These are phyloP conservation scores for Plumapathes pennacea DNA, from an alignment of 92 coral and sea anemone genomes.

Conservation along the genomic window DNA sequence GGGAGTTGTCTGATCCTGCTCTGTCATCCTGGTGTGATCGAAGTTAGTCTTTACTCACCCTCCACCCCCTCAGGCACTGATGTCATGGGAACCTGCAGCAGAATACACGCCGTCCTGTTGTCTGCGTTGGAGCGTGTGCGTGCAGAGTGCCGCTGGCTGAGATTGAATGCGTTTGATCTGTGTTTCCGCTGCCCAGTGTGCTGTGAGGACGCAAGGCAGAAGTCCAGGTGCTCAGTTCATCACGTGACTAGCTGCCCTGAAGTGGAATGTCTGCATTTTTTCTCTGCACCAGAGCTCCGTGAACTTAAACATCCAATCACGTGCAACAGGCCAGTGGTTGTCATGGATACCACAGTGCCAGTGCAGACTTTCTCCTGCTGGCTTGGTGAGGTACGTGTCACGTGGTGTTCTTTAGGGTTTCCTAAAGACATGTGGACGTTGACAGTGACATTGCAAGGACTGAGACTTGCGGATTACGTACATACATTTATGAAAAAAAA, in stretches of 20 bases:
- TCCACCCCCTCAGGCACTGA: no score
- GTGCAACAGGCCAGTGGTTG: constrained; percentile 12
- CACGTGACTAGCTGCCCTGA: constrained; percentile 9
- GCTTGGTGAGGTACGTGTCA: no score
- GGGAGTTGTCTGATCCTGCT: constrained; percentile 17
- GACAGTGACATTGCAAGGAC: no score
- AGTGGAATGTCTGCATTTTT: constrained; percentile 39
- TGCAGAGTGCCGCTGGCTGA: constrained; percentile 43
- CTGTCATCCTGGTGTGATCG: constrained; percentile 16
- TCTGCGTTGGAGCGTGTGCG: constrained; percentile 35
- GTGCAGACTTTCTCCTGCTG: constrained; percentile 18
- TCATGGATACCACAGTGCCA: constrained; percentile 2
- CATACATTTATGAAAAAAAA: no score
- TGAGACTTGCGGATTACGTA: no score
- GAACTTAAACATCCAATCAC: not conserved
- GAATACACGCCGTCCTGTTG: constrained; percentile 10
- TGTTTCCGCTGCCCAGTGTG: constrained; percentile 49
- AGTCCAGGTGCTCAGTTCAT: no score
- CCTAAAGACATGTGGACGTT: no score
- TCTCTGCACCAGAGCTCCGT: constrained; percentile 17
- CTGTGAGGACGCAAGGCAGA: constrained; percentile 8
- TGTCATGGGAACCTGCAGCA: constrained; percentile 7
- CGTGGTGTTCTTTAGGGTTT: no score
- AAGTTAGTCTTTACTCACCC: constrained; percentile 1
- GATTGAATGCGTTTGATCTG: not conserved